A percentile compares a stretch with the other conserved stretches of the same genome.
Evolutionary conservation across 2,888 invertebrate species (phyloP).

Genomic region (Polymixis flavicincta): DNA sequence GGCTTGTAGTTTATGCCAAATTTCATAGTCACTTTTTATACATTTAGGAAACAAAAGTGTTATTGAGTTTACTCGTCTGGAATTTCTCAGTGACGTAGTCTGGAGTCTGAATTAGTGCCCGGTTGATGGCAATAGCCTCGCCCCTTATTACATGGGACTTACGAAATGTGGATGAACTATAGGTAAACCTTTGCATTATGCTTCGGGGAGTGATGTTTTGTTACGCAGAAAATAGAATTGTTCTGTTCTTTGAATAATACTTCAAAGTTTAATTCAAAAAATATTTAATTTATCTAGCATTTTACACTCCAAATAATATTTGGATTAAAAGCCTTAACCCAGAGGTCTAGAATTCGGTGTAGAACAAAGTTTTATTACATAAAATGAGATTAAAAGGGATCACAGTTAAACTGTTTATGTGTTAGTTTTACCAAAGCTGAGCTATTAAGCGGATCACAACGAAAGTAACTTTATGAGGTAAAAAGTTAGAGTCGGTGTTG

Average conservation of each 20-base stretch:
- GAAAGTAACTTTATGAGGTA: conserved; percentile 10
- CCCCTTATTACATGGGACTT: no score
- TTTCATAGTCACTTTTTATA: neutral
- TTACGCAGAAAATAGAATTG: neutral
- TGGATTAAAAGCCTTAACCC: neutral
- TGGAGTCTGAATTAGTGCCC: no score
- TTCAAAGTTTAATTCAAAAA: neutral
- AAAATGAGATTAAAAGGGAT: conserved; percentile 42
- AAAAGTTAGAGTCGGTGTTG: neutral
- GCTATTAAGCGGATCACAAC: conserved; percentile 31
- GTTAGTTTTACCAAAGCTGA: conserved; percentile 22
- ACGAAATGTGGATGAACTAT: no score
- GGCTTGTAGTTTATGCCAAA: neutral
- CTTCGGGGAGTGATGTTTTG: neutral
- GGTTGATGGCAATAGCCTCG: no score
- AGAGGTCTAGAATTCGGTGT: conserved; percentile 29
- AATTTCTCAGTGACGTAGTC: no score
- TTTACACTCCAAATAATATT: conserved; percentile 9
- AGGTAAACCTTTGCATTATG: no score
- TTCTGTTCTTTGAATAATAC: no score
- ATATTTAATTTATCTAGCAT: conserved; percentile 1
- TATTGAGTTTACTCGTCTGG: no score
- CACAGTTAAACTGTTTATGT: conserved; percentile 30
- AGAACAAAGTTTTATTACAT: conserved; percentile 31
- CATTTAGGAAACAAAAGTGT: no score